A percentile compares a stretch with the other conserved stretches of the same genome.
Conservation (phyloP, 2,797 vertebrate species). For the Bufotes viridis region DNA sequence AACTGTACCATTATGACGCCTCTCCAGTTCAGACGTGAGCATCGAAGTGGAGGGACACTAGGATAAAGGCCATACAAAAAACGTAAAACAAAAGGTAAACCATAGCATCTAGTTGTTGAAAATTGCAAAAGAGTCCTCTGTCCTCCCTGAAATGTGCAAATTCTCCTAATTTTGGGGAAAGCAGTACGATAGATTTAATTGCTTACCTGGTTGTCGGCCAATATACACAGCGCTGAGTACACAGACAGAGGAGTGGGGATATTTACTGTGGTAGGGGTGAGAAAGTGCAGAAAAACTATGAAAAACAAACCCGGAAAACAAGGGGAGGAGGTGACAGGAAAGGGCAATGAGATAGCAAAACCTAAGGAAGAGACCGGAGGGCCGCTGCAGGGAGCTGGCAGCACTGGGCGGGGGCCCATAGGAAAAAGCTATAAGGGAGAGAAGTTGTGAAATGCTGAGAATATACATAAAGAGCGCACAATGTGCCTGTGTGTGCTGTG, state of each 20-base stretch:
- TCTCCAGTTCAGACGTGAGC: too few species aligned
- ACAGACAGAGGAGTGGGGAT: slow-evolving; percentile 11
- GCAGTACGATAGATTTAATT: not conserved
- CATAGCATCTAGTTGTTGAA: too few species aligned
- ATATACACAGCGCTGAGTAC: not conserved
- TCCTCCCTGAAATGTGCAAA: not conserved
- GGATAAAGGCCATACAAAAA: too few species aligned
- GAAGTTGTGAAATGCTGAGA: not conserved
- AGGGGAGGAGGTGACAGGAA: not conserved
- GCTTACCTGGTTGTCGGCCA: not conserved
- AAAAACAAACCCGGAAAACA: not conserved
- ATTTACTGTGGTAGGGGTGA: not conserved
- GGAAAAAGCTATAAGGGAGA: not conserved
- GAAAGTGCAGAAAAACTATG: not conserved
- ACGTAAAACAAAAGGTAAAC: too few species aligned
- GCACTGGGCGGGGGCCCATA: not conserved
- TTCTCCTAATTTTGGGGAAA: not conserved
- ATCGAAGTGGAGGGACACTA: too few species aligned
- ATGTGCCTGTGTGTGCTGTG: slow-evolving; percentile 12
- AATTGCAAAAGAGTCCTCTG: too few species aligned
- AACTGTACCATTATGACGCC: too few species aligned
- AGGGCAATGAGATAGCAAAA: not conserved
- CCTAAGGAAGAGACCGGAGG: not conserved
- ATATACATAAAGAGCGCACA: not conserved
- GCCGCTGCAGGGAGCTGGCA: slow-evolving; percentile 7